Conservation (phyloP, 2,888 invertebrate genomes). For the Saturnia pavonia region DNA sequence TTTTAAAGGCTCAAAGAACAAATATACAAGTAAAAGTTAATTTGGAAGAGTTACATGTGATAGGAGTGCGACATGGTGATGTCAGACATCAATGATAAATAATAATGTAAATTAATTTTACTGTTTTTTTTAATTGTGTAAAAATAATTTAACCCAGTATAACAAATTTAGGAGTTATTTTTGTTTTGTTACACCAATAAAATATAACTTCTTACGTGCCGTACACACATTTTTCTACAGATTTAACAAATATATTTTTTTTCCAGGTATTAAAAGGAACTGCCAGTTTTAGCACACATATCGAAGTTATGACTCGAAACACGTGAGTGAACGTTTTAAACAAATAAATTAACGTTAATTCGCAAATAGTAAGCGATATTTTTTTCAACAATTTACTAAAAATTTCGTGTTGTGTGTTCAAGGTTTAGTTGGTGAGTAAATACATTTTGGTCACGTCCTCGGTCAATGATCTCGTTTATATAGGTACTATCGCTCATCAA, state of each 20-base stretch:
- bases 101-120: too few relatives aligned
- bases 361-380: neutral
- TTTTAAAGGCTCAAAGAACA: too few relatives aligned
- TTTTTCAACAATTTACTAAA: neutral
- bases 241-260: neutral
- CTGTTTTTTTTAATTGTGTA: too few relatives aligned
- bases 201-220: too few relatives aligned
- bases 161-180: too few relatives aligned
- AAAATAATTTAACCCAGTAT: too few relatives aligned
- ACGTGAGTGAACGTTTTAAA: conserved; percentile 10
- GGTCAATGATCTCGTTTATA: conserved; percentile 11
- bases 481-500: neutral
- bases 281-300: conserved; percentile 5
- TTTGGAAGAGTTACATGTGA: too few relatives aligned
- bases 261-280: conserved; percentile 10
- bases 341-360: conserved; percentile 12
- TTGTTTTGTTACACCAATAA: too few relatives aligned
- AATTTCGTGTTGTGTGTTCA: neutral
- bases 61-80: too few relatives aligned
- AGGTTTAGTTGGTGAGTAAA: neutral
- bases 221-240: neutral
- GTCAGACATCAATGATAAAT: too few relatives aligned
- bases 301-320: conserved; percentile 10
- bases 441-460: conserved; percentile 7
- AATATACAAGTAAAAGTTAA: too few relatives aligned